Evolutionary conservation across 2,888 invertebrate genomes (phyloP).

Genomic region (Didymodactylos carnosus): DNA sequence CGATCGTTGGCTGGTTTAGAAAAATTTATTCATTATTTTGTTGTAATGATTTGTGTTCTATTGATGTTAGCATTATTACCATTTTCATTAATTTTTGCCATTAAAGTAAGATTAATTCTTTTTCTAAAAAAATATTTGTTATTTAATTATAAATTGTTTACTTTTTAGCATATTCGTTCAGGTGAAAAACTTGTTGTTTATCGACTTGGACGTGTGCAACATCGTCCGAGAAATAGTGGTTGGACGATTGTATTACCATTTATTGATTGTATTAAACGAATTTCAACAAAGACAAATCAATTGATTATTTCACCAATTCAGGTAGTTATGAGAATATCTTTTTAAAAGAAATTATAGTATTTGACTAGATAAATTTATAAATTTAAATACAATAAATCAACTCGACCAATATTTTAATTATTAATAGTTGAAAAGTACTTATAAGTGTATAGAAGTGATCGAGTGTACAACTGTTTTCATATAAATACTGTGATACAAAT

Average conservation of each 20-base stretch:
- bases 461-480: too few relatives aligned
- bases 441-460: too few relatives aligned
- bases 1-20: not conserved
- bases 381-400: too few relatives aligned
- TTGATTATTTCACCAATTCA: not conserved
- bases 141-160: too few relatives aligned
- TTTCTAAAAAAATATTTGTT: too few relatives aligned
- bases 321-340: too few relatives aligned
- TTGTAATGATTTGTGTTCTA: not conserved
- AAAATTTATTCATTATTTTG: constrained; percentile 1
- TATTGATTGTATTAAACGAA: not conserved
- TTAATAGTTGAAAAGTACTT: too few relatives aligned
- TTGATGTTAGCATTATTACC: not conserved
- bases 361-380: too few relatives aligned
- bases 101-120: constrained; percentile 7
- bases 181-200: constrained; percentile 11
- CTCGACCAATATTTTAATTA: too few relatives aligned
- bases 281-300: not conserved
- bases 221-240: not conserved
- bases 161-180: not conserved
- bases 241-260: constrained; percentile 2
- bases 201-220: constrained; percentile 6
- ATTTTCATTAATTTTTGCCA: not conserved
- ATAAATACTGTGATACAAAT: too few relatives aligned
- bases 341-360: too few relatives aligned